phyloP scores from a whole-genome alignment of 2,113 vertebrate species.

The Galeopterus variegatus region DNA sequence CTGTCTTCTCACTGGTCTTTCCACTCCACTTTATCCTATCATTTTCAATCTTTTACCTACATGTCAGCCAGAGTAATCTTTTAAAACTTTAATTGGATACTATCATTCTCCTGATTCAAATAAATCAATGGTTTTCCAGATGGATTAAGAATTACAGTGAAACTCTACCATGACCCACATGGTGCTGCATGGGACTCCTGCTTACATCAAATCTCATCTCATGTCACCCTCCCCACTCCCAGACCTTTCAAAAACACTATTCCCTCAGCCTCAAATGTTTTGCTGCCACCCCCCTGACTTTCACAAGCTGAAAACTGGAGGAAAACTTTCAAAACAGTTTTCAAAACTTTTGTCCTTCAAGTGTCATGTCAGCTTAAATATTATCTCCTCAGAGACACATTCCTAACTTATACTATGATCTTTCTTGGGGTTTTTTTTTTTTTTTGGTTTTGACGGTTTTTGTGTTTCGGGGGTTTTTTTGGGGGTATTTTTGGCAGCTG shows the following conservation, averaged over 20 bases:
- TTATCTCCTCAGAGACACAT: not conserved
- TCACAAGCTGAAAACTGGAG: not conserved
- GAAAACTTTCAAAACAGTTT: no score
- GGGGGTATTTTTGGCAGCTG: no score
- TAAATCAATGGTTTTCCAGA: not conserved
- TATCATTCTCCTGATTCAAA: not conserved
- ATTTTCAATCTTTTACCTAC: not conserved
- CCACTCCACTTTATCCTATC: not conserved
- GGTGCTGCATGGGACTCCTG: not conserved
- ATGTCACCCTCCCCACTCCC: not conserved
- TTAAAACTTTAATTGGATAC: constrained; percentile 20
- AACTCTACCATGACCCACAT: not conserved
- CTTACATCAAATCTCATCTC: not conserved
- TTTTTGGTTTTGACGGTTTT: no score
- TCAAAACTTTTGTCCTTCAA: not conserved
- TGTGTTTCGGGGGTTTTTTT: no score
- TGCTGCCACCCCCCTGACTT: not conserved
- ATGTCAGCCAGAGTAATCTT: not conserved
- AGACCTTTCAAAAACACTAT: not conserved
- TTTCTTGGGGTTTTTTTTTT: no score
- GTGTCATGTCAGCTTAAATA: not conserved
- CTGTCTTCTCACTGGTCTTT: not conserved
- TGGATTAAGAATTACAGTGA: not conserved
- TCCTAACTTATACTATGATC: not conserved
- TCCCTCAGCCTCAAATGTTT: not conserved